phyloP scores from a whole-genome alignment of 37 sponge, comb jelly and placozoan species.

The Oscarella lobularis region DNA sequence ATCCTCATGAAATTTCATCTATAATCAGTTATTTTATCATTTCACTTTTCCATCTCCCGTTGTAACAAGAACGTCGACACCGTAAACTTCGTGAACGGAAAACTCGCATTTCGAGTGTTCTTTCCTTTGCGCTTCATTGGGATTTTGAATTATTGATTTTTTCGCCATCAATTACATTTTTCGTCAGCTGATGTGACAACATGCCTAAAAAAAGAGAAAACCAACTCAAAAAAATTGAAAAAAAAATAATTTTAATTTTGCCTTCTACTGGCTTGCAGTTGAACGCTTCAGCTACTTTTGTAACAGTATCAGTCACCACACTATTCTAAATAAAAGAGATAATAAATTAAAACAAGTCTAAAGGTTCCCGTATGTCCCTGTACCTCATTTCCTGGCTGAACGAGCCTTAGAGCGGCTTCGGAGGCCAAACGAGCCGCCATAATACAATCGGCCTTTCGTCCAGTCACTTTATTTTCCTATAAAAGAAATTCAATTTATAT shows the following conservation, averaged over 20 bases:
- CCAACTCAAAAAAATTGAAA: no score
- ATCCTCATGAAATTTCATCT: constrained; percentile 14
- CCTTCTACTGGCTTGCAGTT: constrained; percentile 78
- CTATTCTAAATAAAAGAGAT: constrained; percentile 26
- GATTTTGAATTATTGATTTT: constrained; percentile 71
- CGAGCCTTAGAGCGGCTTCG: constrained; percentile 80
- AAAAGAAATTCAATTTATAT: background rate
- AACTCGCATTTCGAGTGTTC: constrained; percentile 86
- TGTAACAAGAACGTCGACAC: constrained; percentile 76
- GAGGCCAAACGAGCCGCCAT: constrained; percentile 73
- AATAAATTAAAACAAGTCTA: background rate
- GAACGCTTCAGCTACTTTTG: constrained; percentile 59
- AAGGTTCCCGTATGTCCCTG: background rate
- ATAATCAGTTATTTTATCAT: background rate
- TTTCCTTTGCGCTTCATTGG: constrained; percentile 43
- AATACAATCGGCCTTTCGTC: constrained; percentile 79
- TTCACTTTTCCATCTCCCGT: constrained; percentile 78
- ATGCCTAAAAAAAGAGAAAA: no score
- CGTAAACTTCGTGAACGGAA: constrained; percentile 88
- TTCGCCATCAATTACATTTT: constrained; percentile 51
- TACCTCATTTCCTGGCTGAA: constrained; percentile 86
- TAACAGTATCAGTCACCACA: constrained; percentile 68
- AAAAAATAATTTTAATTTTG: no score
- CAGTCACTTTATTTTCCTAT: constrained; percentile 59
- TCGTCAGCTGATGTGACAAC: constrained; percentile 57